Conservation (phyloP, 2,113 vertebrate species). For the Dipodomys spectabilis region DNA sequence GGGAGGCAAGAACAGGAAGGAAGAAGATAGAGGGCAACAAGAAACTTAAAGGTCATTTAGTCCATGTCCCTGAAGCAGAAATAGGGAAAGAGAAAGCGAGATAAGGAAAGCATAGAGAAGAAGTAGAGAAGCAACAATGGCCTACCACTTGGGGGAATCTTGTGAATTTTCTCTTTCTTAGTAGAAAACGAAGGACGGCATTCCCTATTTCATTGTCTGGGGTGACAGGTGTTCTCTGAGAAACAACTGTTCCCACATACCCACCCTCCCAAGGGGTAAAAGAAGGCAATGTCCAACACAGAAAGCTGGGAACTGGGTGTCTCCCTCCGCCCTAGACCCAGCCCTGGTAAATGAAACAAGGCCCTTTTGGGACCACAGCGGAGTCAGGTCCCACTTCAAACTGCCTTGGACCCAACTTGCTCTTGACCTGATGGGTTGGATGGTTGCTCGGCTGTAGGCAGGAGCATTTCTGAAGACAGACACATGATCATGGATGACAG, state of each 20-base stretch:
- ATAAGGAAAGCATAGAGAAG: not conserved
- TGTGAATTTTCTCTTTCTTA: not conserved
- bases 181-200: not conserved
- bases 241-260: not conserved
- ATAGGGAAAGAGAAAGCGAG: not conserved
- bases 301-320: not conserved
- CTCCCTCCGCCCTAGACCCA: not conserved
- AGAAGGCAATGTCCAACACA: not conserved
- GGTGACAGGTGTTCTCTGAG: not conserved
- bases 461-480: not conserved
- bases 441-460: not conserved
- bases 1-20: not conserved
- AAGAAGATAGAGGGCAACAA: not conserved
- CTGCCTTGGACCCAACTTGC: not conserved
- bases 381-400: not conserved
- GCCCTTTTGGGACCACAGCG: not conserved
- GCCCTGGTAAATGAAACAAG: not conserved
- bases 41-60: not conserved
- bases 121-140: not conserved
- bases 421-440: not conserved
- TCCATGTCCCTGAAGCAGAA: not conserved
- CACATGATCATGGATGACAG: not conserved
- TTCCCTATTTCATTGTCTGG: not conserved
- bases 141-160: fast-evolving
- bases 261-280: not conserved